Evolutionary conservation across 2,113 vertebrate genomes (phyloP).

Genomic region (Dipodomys merriami): DNA sequence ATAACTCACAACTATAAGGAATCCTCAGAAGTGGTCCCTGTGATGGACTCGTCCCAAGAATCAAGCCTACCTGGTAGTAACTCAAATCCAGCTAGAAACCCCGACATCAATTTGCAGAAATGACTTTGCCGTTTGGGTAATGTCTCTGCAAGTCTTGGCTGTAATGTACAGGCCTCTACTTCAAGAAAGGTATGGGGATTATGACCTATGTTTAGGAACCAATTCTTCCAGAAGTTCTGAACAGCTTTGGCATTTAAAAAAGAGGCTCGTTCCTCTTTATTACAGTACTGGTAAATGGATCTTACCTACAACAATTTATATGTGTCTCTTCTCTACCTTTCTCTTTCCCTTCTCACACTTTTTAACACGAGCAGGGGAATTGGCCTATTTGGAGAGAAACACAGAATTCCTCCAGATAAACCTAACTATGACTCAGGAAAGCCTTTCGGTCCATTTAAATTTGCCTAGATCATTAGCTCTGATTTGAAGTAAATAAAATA

Average conservation of each 20-base stretch:
- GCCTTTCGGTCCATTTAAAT: slow-evolving; percentile 3
- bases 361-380: not conserved
- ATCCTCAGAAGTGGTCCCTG: not conserved
- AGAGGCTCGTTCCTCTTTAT: not conserved
- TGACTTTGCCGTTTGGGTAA: not conserved
- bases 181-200: not conserved
- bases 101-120: not conserved
- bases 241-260: not conserved
- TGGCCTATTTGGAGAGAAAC: not conserved
- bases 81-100: not conserved
- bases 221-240: not conserved
- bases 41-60: not conserved
- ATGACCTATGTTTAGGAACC: not conserved
- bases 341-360: not conserved
- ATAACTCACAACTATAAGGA: not conserved
- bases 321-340: not conserved
- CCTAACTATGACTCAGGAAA: not conserved
- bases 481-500: slow-evolving; percentile 39
- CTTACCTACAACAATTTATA: not conserved
- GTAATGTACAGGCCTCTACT: not conserved
- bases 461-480: not conserved
- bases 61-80: not conserved
- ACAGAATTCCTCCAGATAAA: not conserved
- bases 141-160: not conserved
- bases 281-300: not conserved